Base-by-base conservation (phyloP, 1,140 invertebrate genomes). In the Drosophila quadrilineata region DNA sequence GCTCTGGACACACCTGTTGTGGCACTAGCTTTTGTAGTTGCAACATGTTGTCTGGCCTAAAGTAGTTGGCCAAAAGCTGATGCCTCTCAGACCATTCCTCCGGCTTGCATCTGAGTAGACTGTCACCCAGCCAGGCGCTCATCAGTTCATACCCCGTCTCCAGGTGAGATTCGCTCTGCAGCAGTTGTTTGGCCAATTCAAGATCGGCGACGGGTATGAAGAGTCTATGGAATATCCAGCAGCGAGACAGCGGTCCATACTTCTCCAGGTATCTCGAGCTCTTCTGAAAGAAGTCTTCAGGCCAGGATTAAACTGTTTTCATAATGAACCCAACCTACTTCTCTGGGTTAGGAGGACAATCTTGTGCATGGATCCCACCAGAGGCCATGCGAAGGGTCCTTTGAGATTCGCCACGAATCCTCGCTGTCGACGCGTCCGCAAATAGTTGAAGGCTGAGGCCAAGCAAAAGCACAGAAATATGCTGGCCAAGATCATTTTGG, bases 401-500 rank as follows among this genome's bases (percentile, higher is more conserved):
- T 71, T 71, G 5, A 87, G 70, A 46, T 87, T 87, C n/a, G 6
- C 58, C 0, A 87, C 64, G 3, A 65, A 28, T 19, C 2, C 8
- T 9, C 82, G 59, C 38, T 87, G 84, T 0, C 59, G 40, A 3
- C 82, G 70, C 1, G 70, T 74, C 12, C 64, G 72, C 9, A 68
- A 52, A 22, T 77, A 87, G n/a, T 87, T 87, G 2, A 87, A 45
- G 6, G 70, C 82, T 40, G 82, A 87, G 6, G 70, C 70, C 58
- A 87, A 33, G 43, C 84, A 84, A 49, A 87, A 67, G 38, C 84
- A 87, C 46, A 87, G 46, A 26, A 87, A 87, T 43, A 79, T 77
- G 26, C 72, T 66, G 22, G 58, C 70, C 48, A 82, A 74, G 59
- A 87, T 87, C 82, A 87, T 87, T 48, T 62, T 66, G 40, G 5